Base-by-base conservation (phyloP, 2,113 vertebrate genomes). In the Seriola dumerili region DNA sequence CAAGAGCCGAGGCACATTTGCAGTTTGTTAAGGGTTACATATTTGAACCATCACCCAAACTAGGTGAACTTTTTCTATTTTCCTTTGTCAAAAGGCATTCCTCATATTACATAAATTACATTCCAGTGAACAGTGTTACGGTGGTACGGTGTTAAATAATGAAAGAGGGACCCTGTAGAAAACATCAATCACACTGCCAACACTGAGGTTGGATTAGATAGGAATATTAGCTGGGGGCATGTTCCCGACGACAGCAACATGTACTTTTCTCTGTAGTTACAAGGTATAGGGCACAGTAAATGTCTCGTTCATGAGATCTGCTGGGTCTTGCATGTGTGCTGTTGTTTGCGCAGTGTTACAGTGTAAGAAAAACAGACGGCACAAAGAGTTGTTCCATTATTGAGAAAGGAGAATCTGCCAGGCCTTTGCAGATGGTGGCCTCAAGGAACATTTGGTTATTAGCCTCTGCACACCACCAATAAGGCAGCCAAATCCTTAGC, bases 221-320 rank as follows among this genome's bases (percentile, higher is more conserved):
- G 34, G 54, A 76, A 76, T 55, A 61, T 64, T 80, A 48, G 79
- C 80, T 83, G 25, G 36, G 46, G 84, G 69, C 81, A 69, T 46
- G 64, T 72, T 88, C 72, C 69, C 9, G 0, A n/a, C 2, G 8
- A 62, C 16, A 12, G 61, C 44, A 70, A 48, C 32, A n/a, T 73
- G 50, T 63, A 62, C 58, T 68, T 78, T 63, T 38, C 57, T 67
- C 38, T 68, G 17, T 19, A 23, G 29, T 52, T 55, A 88, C 44
- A 65, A 71, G 71, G 54, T 78, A 52, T 36, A 72, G 16, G n/a
- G 42, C 14, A 67, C 62, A 72, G 46, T 40, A 50, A 84, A 83
- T 71, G 74, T 59, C 72, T 74, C 7, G 4, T 5, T 44, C 54
- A 14, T 71, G 54, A 78, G 54, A 88, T 63, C 54, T 70, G 74